Conservation (phyloP, 2,888 invertebrate species). For the Nephrotoma guestfalica region DNA sequence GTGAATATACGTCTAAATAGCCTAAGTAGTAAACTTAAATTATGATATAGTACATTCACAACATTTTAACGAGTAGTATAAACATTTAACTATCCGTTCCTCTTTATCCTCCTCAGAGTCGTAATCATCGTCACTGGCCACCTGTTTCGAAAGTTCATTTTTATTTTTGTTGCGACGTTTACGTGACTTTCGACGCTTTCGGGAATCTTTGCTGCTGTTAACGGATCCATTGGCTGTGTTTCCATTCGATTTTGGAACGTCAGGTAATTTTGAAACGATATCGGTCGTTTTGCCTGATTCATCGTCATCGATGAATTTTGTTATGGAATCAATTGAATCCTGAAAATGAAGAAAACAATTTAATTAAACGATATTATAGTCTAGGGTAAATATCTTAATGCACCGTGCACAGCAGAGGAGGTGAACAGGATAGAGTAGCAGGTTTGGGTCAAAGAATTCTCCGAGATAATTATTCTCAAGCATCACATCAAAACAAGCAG, state of each 20-base stretch:
- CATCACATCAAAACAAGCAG: too few relatives aligned
- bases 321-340: slow-evolving; percentile 3
- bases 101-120: slow-evolving; percentile 18
- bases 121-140: not conserved
- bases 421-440: too few relatives aligned
- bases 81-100: slow-evolving; percentile 28
- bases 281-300: not conserved
- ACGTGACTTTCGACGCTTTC: not conserved
- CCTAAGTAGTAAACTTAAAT: not conserved
- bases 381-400: not conserved
- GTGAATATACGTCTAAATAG: not conserved
- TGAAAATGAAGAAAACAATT: not conserved
- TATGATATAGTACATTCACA: slow-evolving; percentile 32
- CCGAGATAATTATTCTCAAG: too few relatives aligned
- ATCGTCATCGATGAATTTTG: not conserved
- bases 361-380: not conserved
- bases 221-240: not conserved
- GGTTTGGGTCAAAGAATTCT: too few relatives aligned
- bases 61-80: slow-evolving; percentile 31
- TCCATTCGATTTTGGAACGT: not conserved
- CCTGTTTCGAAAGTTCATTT: not conserved
- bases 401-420: too few relatives aligned
- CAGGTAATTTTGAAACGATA: not conserved
- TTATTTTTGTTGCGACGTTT: slow-evolving; percentile 8
- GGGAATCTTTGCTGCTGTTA: not conserved